Percentiles rank a stretch among this genome's conserved stretches.
Conservation (phyloP, 2,888 invertebrate species). For the Cheilosia grossa region DNA sequence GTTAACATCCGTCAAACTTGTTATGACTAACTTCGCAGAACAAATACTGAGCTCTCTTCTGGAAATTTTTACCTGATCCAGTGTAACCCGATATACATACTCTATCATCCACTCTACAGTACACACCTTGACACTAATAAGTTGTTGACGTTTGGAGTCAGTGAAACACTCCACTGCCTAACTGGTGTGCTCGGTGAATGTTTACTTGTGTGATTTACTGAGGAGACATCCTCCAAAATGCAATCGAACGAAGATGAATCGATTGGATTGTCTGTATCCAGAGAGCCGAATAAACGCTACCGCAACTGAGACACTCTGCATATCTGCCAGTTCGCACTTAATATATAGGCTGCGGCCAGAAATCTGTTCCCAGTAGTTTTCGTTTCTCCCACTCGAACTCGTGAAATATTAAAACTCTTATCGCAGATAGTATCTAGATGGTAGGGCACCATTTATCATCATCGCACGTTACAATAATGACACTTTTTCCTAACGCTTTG, state of each 20-base stretch:
- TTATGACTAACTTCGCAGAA: too few relatives aligned
- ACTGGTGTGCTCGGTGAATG: neutral
- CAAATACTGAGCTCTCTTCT: too few relatives aligned
- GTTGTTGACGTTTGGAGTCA: constrained; percentile 30
- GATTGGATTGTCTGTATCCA: constrained; percentile 10
- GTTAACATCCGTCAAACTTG: too few relatives aligned
- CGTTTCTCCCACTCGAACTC: neutral
- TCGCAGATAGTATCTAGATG: constrained; percentile 26
- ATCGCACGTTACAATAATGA: constrained; percentile 40
- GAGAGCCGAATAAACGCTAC: neutral
- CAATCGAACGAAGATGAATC: constrained; percentile 47
- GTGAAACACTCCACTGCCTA: constrained; percentile 11
- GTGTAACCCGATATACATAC: neutral
- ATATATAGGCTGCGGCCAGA: constrained; percentile 26
- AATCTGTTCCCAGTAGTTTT: constrained; percentile 14
- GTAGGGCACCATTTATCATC: constrained; percentile 52
- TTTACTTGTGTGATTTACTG: constrained; percentile 39
- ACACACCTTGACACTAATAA: constrained; percentile 2
- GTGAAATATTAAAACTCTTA: constrained; percentile 31
- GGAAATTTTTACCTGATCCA: too few relatives aligned
- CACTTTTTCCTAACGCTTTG: constrained; percentile 32
- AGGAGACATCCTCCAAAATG: constrained; percentile 13
- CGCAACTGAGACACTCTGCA: constrained; percentile 18
- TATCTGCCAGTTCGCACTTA: constrained; percentile 25
- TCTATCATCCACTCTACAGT: neutral